These are phyloP conservation scores for Gouania willdenowi DNA, from an alignment of 2,797 vertebrate genomes.

Conservation along the genomic window DNA sequence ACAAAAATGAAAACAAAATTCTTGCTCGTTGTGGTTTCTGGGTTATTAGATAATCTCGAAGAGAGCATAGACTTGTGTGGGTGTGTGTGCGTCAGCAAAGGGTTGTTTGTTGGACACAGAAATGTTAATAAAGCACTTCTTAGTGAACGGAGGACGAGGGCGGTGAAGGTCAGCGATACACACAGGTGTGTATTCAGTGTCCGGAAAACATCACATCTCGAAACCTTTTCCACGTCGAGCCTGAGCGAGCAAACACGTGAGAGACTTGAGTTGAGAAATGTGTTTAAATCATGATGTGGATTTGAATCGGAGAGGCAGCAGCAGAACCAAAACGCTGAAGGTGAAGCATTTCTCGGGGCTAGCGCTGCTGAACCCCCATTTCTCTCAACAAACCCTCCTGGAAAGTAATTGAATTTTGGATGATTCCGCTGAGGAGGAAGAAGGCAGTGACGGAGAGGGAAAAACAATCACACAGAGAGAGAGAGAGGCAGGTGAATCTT, in stretches of 20 bases:
- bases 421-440: slow-evolving; percentile 49
- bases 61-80: slow-evolving; percentile 50
- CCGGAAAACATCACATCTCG: slow-evolving; percentile 18
- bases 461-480: slow-evolving; percentile 56
- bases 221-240: background rate
- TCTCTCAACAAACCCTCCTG: slow-evolving; percentile 44
- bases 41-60: slow-evolving; percentile 61
- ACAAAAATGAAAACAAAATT: no score
- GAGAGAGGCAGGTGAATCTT: slow-evolving; percentile 56
- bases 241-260: slow-evolving; percentile 1
- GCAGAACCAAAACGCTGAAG: slow-evolving; percentile 13
- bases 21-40: slow-evolving; percentile 29
- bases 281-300: slow-evolving; percentile 34
- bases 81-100: slow-evolving; percentile 54
- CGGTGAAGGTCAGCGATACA: slow-evolving; percentile 1
- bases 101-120: slow-evolving; percentile 68
- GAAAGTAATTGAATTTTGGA: slow-evolving; percentile 70
- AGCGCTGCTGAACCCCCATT: slow-evolving; percentile 39
- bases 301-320: slow-evolving; percentile 26
- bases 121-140: slow-evolving; percentile 66
- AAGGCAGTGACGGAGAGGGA: slow-evolving; percentile 35
- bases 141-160: background rate
- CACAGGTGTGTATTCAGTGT: no score
- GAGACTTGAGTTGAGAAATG: slow-evolving; percentile 13
- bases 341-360: slow-evolving; percentile 35